Base-by-base conservation (phyloP, 2,797 vertebrate genomes). In the Rousettus madagascariensis region DNA sequence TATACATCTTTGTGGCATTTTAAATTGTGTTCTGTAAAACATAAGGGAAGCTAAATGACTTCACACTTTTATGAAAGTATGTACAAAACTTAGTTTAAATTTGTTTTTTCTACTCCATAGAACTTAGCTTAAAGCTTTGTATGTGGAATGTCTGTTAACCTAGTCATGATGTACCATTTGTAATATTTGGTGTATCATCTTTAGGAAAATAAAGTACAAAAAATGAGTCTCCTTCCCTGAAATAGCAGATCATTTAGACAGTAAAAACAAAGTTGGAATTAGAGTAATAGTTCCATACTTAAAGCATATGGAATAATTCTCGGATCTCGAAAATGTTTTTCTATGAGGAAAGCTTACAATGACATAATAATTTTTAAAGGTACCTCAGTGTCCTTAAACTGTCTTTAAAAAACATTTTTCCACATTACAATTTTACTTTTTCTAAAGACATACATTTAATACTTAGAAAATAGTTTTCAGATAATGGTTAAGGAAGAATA, bases 1-100 rank as follows among this genome's bases (percentile, higher is more conserved):
- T 97, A 91, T 86, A 86, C n/a, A 95, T 97, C 72, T 82, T 96
- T 86, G 61, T 15, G 26, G 1, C 30, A 82, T 95, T 53, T 90
- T 86, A 96, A 97, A 75, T 7, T 43, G 82, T 87, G 95, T 95
- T 90, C 78, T 92, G 2, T 65, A 59, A 89, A 93, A 68, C 69
- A 24, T 41, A 59, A 0, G 0, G 3, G 86, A 95, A 90, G 82
- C 2, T 30, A 79, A 96, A 77, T 92, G 79, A 91, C 86, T 97
- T 66, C 59, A 78, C 22, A 41, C 53, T 85, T 95, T 69, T 66
- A 72, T 96, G 82, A 97, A 92, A 20, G 16, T 80, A 53, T 93
- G 69, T 78, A 6, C 0, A 2, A 88, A 51, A 63, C 90, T 87
- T 96, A 95, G 19, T 63, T 95, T 87, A 41, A 43, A 30, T 88